These are phyloP conservation scores for Hippoglossus stenolepis DNA, from an alignment of 2,113 vertebrate species.

Conservation along the genomic window DNA sequence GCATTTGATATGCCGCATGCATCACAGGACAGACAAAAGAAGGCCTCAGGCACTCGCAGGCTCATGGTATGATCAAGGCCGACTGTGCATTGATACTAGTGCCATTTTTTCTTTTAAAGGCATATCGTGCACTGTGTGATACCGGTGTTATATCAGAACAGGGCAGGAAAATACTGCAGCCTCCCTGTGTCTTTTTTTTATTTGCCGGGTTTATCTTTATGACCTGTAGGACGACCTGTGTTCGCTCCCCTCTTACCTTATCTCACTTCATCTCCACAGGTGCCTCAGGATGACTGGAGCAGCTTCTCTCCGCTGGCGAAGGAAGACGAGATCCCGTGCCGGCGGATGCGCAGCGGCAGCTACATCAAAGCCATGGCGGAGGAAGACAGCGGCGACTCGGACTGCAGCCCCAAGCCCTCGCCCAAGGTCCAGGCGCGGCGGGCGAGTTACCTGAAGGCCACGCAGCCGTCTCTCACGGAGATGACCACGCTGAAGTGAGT, in stretches of 20 bases:
- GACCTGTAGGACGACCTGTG: neutral
- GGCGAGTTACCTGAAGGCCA: conserved; percentile 98
- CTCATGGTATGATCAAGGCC: conserved; percentile 61
- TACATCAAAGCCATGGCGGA: conserved; percentile 99
- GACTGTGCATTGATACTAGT: conserved; percentile 7
- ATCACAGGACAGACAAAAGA: conserved; percentile 52
- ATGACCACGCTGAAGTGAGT: conserved; percentile 92
- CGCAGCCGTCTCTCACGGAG: conserved; percentile 96
- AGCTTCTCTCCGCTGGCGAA: conserved; percentile 88
- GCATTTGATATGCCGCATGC: conserved; percentile 63
- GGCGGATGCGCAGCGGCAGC: conserved; percentile 96
- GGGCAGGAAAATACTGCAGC: conserved; percentile 15
- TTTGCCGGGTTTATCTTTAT: conserved; percentile 3
- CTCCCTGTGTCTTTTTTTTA: neutral
- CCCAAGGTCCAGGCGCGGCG: conserved; percentile 94
- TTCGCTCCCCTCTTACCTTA: conserved; percentile 6
- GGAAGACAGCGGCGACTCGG: conserved; percentile 94
- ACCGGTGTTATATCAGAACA: neutral
- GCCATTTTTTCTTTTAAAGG: neutral
- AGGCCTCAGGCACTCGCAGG: conserved; percentile 30
- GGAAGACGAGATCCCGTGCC: conserved; percentile 92
- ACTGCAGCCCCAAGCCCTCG: conserved; percentile 92
- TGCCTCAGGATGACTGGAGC: conserved; percentile 95
- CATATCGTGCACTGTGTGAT: neutral
- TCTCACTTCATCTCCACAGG: conserved; percentile 78